phyloP scores from a whole-genome alignment of 2,797 vertebrate species.

The Nannoperca obscura region DNA sequence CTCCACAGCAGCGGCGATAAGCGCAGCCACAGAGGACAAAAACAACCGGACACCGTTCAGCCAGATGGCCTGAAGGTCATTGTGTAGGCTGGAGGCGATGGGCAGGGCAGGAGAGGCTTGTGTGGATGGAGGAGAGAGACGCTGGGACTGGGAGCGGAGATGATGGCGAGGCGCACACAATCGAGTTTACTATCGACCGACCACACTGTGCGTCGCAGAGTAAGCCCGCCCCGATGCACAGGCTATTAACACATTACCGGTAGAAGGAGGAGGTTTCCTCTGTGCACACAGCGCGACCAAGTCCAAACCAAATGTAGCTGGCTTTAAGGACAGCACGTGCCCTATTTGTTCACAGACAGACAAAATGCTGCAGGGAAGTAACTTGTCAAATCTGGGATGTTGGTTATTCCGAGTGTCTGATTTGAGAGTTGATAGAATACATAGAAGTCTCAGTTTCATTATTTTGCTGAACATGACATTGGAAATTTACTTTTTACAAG shows the following conservation, averaged over 20 bases:
- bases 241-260: slow-evolving; percentile 14
- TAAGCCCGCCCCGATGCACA: slow-evolving; percentile 40
- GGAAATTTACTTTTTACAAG: not conserved
- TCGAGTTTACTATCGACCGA: slow-evolving; percentile 45
- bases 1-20: slow-evolving; percentile 24
- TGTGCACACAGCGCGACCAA: not conserved
- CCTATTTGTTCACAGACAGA: not conserved
- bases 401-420: no score
- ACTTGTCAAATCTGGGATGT: not conserved
- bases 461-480: not conserved
- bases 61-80: slow-evolving; percentile 44
- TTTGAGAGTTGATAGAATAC: no score
- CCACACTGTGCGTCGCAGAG: slow-evolving; percentile 54
- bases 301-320: not conserved
- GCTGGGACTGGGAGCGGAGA: slow-evolving; percentile 31
- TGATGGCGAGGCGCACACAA: slow-evolving; percentile 58
- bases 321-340: not conserved
- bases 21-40: slow-evolving; percentile 29
- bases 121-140: slow-evolving; percentile 36
- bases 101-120: not conserved
- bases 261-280: slow-evolving; percentile 22
- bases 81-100: slow-evolving; percentile 25
- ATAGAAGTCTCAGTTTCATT: not conserved
- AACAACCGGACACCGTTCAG: slow-evolving; percentile 30
- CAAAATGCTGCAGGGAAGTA: no score